Conservation (phyloP, 2,797 vertebrate species). For the Momotus momota region DNA sequence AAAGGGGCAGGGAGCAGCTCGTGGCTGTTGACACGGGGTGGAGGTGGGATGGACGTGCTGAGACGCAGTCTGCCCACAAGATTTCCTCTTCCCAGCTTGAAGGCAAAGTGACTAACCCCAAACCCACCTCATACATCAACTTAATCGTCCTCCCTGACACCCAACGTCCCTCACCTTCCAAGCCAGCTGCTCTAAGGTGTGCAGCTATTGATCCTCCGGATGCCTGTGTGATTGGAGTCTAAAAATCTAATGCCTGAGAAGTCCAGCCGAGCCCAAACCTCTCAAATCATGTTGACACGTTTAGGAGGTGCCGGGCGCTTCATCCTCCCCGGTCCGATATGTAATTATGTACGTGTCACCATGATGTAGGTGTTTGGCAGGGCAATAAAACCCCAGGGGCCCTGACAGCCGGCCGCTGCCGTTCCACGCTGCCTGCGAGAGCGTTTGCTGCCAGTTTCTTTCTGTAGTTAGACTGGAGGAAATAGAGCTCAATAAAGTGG, state of each 20-base stretch:
- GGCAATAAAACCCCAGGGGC: slow-evolving; percentile 51
- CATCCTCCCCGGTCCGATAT: slow-evolving; percentile 62
- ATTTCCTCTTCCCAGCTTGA: background rate
- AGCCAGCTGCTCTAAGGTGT: slow-evolving; percentile 17
- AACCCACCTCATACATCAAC: background rate
- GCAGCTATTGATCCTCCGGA: slow-evolving; percentile 66
- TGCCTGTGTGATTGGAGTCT: slow-evolving; percentile 58
- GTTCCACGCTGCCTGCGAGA: background rate
- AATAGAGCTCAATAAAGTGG: slow-evolving; percentile 23
- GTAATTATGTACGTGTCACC: slow-evolving; percentile 77
- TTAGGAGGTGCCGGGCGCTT: slow-evolving; percentile 70
- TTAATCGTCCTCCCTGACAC: background rate
- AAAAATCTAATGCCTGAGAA: slow-evolving; percentile 55
- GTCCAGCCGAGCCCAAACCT: slow-evolving; percentile 62
- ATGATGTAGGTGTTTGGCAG: slow-evolving; percentile 70
- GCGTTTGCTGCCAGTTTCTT: slow-evolving; percentile 16
- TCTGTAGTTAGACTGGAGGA: slow-evolving; percentile 16
- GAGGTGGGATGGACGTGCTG: background rate
- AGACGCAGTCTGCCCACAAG: background rate
- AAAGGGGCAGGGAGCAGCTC: rapidly evolving
- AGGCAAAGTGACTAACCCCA: slow-evolving; percentile 12
- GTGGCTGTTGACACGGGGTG: rapidly evolving
- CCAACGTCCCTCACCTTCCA: background rate
- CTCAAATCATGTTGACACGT: slow-evolving; percentile 77
- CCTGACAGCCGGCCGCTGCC: background rate